Evolutionary conservation across 2,113 vertebrate genomes (phyloP).

Genomic region (Ariopsis seemanni): DNA sequence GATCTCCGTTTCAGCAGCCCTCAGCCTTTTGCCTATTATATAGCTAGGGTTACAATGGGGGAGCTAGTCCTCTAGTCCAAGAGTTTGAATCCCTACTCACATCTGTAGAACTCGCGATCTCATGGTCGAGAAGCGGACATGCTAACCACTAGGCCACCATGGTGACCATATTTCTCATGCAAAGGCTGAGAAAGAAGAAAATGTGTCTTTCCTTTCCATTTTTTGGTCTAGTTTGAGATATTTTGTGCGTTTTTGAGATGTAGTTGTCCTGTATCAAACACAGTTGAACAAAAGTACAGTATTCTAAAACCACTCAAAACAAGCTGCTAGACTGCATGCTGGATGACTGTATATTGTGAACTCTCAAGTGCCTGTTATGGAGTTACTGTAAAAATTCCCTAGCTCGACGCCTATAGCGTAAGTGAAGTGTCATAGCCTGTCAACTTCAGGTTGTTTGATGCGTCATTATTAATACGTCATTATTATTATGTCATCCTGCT

Average conservation of each 20-base stretch:
- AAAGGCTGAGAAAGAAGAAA: neutral
- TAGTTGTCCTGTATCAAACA: neutral
- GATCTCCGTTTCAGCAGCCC: too few relatives aligned
- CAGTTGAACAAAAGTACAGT: neutral
- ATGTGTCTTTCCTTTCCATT: neutral
- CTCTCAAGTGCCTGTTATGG: neutral
- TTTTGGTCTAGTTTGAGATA: neutral
- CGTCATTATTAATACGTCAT: neutral
- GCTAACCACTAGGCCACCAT: too few relatives aligned
- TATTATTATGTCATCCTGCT: neutral
- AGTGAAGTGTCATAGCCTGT: neutral
- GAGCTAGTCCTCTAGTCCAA: too few relatives aligned
- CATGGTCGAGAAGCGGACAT: too few relatives aligned
- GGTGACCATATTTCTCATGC: neutral
- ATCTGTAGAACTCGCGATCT: too few relatives aligned
- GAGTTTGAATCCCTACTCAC: too few relatives aligned
- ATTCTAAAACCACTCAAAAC: neutral
- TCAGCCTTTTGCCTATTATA: too few relatives aligned
- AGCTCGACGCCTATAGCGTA: neutral
- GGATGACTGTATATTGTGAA: neutral
- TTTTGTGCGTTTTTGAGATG: neutral
- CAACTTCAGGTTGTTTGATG: neutral
- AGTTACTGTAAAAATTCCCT: neutral
- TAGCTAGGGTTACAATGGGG: too few relatives aligned
- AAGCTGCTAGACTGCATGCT: neutral